Evolutionary conservation across 2,888 invertebrate species (phyloP), one percentile per base, ranked within the genome.

Genomic region (Chromoteleia sp.): DNA sequence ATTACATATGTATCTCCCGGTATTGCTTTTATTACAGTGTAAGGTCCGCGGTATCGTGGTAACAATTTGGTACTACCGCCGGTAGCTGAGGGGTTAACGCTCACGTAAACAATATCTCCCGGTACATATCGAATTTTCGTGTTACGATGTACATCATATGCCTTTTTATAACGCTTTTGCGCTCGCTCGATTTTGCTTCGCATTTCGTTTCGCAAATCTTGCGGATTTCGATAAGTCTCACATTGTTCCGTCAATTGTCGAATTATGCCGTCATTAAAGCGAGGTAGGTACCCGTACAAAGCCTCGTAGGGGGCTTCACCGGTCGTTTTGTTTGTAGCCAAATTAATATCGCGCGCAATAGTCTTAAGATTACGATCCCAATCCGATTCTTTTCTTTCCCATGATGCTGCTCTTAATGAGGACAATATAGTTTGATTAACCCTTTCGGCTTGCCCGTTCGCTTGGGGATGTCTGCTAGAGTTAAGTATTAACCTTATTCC

Each of bases 391-490:
- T 39, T 39, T 2, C 3, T 3, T 2, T 54, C 14, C 52, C 50
- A 29, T 0, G 33, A 30, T 8, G 33, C 15, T 10, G 52, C 52
- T 36, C 61, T 52, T 8, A 84, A 67, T 0, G 78, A 70, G 1
- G 84, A 81, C 5, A 85, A 17, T 10, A 84, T n/a, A 0, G 83
- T 81, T 52, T 78, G 63, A 25, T 83, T 83, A 8, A 77, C 7
- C 1, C 82, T 39, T 33, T 84, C 83, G 12, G 81, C 77, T 21
- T 63, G 67, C 0, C 83, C 84, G 29, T 85, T 85, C 2, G 81
- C 84, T 17, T 83, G 82, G 0, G 81, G 82, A 41, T 84, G 83
- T 30, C 84, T 25, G 6, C 83, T 73, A 0, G 82, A 78, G 75
- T 45, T 81, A 75, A 12, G 63, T 75, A 12, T 54, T 4, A 30